These are phyloP conservation scores for Diceros bicornis DNA, from an alignment of 2,797 vertebrate species.

Conservation along the genomic window DNA sequence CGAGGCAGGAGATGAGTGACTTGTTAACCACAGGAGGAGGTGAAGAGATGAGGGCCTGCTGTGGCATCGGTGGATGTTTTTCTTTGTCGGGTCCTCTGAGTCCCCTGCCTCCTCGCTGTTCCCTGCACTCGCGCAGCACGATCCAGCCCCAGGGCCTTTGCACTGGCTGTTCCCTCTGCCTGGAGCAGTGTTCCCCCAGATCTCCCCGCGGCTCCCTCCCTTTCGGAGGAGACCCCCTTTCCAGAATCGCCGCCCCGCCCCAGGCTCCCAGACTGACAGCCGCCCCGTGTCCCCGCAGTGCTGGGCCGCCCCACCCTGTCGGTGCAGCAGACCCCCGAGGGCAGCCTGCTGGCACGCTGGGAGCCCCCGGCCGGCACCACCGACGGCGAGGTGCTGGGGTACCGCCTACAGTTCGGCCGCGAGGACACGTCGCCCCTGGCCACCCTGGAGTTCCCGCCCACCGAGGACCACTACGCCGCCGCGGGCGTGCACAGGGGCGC, in stretches of 20 bases:
- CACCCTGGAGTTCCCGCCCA: conserved; percentile 94
- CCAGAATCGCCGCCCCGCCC: accelerated
- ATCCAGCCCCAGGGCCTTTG: background rate
- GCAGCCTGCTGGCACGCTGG: conserved; percentile 95
- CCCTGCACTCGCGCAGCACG: accelerated
- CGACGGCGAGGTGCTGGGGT: conserved; percentile 95
- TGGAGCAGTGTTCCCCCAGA: too few species aligned
- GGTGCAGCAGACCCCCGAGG: conserved; percentile 94
- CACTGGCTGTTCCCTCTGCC: background rate
- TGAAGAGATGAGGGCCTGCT: accelerated
- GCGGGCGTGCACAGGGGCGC: conserved; percentile 95
- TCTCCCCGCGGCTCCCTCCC: background rate
- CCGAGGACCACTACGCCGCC: conserved; percentile 93
- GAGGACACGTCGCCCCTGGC: conserved; percentile 93
- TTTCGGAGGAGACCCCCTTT: background rate
- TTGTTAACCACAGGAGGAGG: accelerated
- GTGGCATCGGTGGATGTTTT: too few species aligned
- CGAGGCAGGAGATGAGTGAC: background rate
- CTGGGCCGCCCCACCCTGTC: conserved; percentile 95
- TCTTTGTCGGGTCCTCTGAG: background rate
- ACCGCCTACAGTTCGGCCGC: conserved; percentile 97
- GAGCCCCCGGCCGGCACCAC: conserved; percentile 90
- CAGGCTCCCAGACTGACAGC: background rate
- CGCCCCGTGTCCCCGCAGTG: conserved; percentile 88
- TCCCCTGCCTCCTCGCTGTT: too few species aligned